Evolutionary conservation across 2,888 invertebrate species (phyloP), one percentile per base, ranked within the genome.

Genomic region (Apoda limacodes): DNA sequence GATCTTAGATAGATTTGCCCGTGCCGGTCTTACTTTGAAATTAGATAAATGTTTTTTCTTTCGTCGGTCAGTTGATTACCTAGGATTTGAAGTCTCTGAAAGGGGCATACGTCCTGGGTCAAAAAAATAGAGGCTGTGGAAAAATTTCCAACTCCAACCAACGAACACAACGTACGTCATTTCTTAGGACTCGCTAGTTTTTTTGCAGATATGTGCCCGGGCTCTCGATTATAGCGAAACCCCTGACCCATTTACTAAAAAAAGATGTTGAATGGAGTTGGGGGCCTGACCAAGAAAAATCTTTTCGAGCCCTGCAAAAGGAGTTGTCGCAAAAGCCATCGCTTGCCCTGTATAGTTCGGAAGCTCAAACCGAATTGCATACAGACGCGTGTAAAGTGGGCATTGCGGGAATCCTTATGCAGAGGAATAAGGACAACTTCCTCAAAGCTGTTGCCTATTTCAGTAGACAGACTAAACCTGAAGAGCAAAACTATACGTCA

Each of bases 401-500:
- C 1, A 11, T 59, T 3, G 53, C 33, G 40, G 52, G 50, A 3
- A 47, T 60, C 4, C 13, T 61, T 2, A 15, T 60, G 9, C 58
- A 57, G 30, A 13, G 33, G 1, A 28, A 42, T 12, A 28, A 30
- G 1, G 21, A 32, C 2, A 22, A 28, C 5, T 4, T 9, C 1
- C 37, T 35, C 10, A 39, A 37, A 9, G 51, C 47, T 1, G 40
- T 65, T 0, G 42, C 51, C 0, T 62, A 53, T 29, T 51, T 34
- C 15, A 58, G 55, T 21, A 39, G 51, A 23, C 46, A 48, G 26
- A 49, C 59, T 3, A 52, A 50, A 2, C 37, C 31, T 2, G 44
- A 50, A 1, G 61, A 66, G 37, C 13, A 29, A 4, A 69, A 27
- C 33, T 58, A 4, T 63, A 66, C 29, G n/a, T n/a, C n/a, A n/a